These are phyloP conservation scores for Drosophila pectinifera DNA, from an alignment of 1,140 invertebrate genomes.

Conservation along the genomic window DNA sequence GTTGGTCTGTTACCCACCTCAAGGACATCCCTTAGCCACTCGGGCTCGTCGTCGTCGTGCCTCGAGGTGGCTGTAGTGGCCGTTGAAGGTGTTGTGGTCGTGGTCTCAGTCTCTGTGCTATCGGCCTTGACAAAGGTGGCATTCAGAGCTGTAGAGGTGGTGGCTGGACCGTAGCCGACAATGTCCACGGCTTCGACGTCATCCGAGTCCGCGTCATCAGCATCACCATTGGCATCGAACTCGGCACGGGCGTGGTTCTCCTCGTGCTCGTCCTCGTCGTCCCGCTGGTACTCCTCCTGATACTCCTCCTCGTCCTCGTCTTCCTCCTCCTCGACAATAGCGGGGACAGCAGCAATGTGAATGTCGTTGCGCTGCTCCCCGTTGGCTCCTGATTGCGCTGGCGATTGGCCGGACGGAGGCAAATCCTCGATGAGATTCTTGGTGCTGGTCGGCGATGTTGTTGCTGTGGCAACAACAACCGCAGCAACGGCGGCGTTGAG, in stretches of 20 bases:
- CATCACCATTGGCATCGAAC: conserved; percentile 39
- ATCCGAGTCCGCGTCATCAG: conserved; percentile 70
- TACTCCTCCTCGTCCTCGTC: conserved; percentile 22
- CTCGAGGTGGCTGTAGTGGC: conserved; percentile 78
- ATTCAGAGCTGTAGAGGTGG: conserved; percentile 44
- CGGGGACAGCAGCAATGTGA: conserved; percentile 59
- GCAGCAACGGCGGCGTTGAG: conserved; percentile 87
- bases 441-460: conserved; percentile 79
- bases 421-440: conserved; percentile 79
- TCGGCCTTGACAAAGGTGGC: conserved; percentile 69
- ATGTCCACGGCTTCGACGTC: conserved; percentile 77
- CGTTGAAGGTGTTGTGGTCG: conserved; percentile 67
- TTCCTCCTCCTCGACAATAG: conserved; percentile 41
- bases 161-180: conserved; percentile 69
- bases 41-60: conserved; percentile 86
- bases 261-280: conserved; percentile 36
- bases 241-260: conserved; percentile 60
- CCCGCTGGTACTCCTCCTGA: conserved; percentile 4
- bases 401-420: conserved; percentile 31
- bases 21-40: conserved; percentile 87
- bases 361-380: conserved; percentile 47
- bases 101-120: conserved; percentile 71
- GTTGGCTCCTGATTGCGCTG: conserved; percentile 33
- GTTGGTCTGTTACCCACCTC: conserved; percentile 57
- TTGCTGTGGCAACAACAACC: conserved; percentile 81